Evolutionary conservation across 2,113 vertebrate genomes (phyloP).

Genomic region (Poecilia latipinna): DNA sequence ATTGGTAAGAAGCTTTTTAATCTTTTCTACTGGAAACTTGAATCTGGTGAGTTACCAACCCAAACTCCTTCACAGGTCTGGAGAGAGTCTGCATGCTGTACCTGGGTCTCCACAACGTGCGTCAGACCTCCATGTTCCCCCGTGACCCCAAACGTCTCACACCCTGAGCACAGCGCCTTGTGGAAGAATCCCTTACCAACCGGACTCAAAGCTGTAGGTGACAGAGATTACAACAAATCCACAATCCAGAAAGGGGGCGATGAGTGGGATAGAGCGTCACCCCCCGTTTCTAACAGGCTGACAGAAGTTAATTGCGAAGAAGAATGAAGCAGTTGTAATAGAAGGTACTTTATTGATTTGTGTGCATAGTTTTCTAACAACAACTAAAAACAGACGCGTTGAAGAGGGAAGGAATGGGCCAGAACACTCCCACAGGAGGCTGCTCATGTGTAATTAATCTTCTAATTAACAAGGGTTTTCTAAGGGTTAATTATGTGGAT

Average conservation of each 20-base stretch:
- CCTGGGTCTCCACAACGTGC: slow-evolving; percentile 94
- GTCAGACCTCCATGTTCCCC: slow-evolving; percentile 98
- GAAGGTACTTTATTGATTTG: slow-evolving; percentile 46
- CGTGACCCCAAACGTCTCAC: slow-evolving; percentile 97
- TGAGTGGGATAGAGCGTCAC: slow-evolving; percentile 36
- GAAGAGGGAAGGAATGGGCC: slow-evolving; percentile 9
- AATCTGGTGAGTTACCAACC: neutral
- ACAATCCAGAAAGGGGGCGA: slow-evolving; percentile 15
- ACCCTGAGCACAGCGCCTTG: slow-evolving; percentile 77
- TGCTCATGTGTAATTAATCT: slow-evolving; percentile 20
- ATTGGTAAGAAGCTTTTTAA: slow-evolving; percentile 84
- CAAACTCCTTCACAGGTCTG: slow-evolving; percentile 82
- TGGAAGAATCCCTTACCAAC: slow-evolving; percentile 7
- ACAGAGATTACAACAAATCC: slow-evolving; percentile 45
- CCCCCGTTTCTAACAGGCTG: slow-evolving; percentile 45
- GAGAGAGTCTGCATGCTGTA: slow-evolving; percentile 99
- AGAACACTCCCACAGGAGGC: neutral
- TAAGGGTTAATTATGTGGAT: slow-evolving; percentile 33
- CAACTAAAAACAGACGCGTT: slow-evolving; percentile 18
- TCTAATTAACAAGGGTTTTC: slow-evolving; percentile 21
- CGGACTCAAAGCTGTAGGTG: slow-evolving; percentile 19
- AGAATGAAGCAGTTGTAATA: slow-evolving; percentile 29
- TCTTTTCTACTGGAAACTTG: neutral
- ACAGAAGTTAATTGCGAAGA: slow-evolving; percentile 38
- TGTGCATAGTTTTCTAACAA: slow-evolving; percentile 33